Evolutionary conservation across 2,797 vertebrate species (phyloP).

Genomic region (Cyprinella venusta): DNA sequence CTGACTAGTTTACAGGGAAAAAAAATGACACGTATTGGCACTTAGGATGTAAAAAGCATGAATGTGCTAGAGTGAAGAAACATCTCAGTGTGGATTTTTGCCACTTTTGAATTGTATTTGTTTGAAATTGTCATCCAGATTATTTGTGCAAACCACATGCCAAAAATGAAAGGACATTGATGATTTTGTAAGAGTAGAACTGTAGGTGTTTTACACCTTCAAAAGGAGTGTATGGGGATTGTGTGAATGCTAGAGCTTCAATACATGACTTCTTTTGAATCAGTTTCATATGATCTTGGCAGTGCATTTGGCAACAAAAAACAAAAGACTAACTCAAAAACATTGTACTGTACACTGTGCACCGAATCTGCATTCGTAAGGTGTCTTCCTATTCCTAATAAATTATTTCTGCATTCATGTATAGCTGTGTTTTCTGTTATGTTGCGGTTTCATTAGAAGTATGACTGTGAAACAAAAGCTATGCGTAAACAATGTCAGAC

Average conservation of each 20-base stretch:
- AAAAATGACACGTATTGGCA: not conserved
- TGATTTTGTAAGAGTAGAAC: not conserved
- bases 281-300: not conserved
- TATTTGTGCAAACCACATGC: conserved; percentile 34
- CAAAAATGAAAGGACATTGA: conserved; percentile 17
- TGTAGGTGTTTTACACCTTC: not conserved
- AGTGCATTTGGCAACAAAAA: not conserved
- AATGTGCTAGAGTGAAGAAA: conserved; percentile 18
- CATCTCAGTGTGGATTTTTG: conserved; percentile 1
- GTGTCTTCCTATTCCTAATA: conserved; percentile 26
- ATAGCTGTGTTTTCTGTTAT: not conserved
- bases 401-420: conserved; percentile 39
- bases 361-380: not conserved
- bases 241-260: not conserved
- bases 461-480: not conserved
- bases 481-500: not conserved
- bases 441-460: not conserved
- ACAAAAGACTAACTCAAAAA: conserved; percentile 18
- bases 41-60: not conserved
- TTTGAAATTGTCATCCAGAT: not conserved
- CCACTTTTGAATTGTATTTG: not conserved
- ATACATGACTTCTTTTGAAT: conserved; percentile 7
- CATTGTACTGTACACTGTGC: not conserved
- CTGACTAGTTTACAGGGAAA: conserved; percentile 20
- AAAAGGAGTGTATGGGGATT: not conserved